phyloP scores from a whole-genome alignment of 2,797 vertebrate genomes.

The Otolemur crassicaudatus region DNA sequence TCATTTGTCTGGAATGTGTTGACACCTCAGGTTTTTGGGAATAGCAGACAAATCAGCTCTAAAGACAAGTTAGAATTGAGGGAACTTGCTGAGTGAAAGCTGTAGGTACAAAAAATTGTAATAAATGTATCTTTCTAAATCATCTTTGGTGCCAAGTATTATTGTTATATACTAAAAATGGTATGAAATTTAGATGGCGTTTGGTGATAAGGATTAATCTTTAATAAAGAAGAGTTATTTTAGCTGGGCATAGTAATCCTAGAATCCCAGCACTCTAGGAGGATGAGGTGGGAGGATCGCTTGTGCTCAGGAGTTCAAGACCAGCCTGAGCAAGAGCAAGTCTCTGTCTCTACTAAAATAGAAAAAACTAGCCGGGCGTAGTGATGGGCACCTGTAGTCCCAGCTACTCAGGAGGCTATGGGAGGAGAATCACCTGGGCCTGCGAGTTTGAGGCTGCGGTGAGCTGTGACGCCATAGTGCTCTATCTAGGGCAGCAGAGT shows the following conservation, averaged over 20 bases:
- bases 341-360: no score
- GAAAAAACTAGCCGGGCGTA: no score
- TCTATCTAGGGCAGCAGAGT: no score
- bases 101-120: neutral
- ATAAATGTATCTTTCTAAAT: neutral
- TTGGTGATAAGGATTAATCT: neutral
- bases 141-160: neutral
- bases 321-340: no score
- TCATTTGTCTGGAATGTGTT: conserved; percentile 3
- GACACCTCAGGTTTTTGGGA: neutral
- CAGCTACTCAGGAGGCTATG: no score
- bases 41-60: neutral
- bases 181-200: neutral
- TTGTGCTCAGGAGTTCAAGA: no score
- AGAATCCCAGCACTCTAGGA: no score
- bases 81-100: neutral
- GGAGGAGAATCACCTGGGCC: no score
- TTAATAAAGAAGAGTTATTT: neutral
- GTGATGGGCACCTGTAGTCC: no score
- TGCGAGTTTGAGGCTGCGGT: no score
- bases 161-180: neutral
- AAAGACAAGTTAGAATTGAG: neutral
- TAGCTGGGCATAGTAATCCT: neutral
- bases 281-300: no score
- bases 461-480: no score